Conservation (phyloP, 1,140 invertebrate species). For the Nylanderia fulva region DNA sequence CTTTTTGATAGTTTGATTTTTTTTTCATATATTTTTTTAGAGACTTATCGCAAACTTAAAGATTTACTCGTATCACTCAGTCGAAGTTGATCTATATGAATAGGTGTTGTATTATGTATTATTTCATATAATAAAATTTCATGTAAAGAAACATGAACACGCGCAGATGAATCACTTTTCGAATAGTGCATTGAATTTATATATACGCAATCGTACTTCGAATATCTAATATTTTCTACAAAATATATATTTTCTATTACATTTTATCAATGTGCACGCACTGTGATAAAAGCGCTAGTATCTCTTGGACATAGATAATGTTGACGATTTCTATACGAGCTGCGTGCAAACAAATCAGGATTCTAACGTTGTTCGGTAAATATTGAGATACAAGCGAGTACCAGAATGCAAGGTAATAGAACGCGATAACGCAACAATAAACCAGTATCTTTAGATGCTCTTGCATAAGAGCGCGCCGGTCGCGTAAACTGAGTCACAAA, state of each 20-base stretch:
- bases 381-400: conserved; percentile 15
- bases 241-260: background rate
- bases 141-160: background rate
- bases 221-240: background rate
- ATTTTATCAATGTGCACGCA: background rate
- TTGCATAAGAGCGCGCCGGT: conserved; percentile 36
- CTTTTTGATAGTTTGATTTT: background rate
- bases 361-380: conserved; percentile 49
- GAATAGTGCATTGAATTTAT: background rate
- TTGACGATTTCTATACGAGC: conserved; percentile 36
- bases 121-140: background rate
- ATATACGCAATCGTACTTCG: too few relatives aligned
- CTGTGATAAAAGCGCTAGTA: background rate
- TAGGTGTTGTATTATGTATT: background rate
- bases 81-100: background rate
- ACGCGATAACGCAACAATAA: conserved; percentile 55
- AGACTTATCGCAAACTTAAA: background rate
- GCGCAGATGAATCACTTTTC: background rate
- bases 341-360: conserved; percentile 31
- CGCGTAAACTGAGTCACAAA: conserved; percentile 5
- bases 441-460: conserved; percentile 48
- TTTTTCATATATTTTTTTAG: background rate
- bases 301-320: conserved; percentile 26
- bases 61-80: background rate
- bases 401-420: conserved; percentile 48